These are phyloP conservation scores for Smittia sp. DNA, from an alignment of 2,888 invertebrate genomes.

Conservation along the genomic window DNA sequence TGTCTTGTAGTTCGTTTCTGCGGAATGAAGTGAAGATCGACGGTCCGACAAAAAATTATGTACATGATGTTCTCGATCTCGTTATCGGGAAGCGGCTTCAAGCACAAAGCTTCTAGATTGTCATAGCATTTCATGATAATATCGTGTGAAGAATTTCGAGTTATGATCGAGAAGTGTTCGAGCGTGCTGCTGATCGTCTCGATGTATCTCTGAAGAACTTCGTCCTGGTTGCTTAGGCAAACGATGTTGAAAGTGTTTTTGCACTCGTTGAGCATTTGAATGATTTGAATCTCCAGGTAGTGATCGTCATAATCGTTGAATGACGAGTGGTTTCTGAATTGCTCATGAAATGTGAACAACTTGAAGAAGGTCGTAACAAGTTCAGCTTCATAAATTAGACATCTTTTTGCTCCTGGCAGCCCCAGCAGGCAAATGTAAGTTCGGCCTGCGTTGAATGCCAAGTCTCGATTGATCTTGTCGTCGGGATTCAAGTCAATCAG, in stretches of 20 bases:
- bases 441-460: slow-evolving; percentile 30
- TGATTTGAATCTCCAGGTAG: slow-evolving; percentile 31
- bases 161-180: not conserved
- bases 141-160: slow-evolving; percentile 12
- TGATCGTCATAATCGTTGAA: slow-evolving; percentile 2
- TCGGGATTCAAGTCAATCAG: not conserved
- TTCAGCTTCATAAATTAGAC: slow-evolving; percentile 12
- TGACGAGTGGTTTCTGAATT: not conserved
- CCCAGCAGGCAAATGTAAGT: slow-evolving; percentile 17
- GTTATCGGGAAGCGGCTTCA: slow-evolving; percentile 20
- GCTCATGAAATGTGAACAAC: not conserved
- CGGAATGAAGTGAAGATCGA: slow-evolving; percentile 26
- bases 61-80: slow-evolving; percentile 29
- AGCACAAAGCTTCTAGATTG: slow-evolving; percentile 19
- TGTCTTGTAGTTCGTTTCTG: not conserved
- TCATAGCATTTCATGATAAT: slow-evolving; percentile 32
- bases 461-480: slow-evolving; percentile 21
- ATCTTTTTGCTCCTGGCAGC: slow-evolving; percentile 31
- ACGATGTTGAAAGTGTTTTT: slow-evolving; percentile 36
- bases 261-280: slow-evolving; percentile 34
- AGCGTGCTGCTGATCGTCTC: not conserved
- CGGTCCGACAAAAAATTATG: slow-evolving; percentile 29
- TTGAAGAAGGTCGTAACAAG: slow-evolving; percentile 16
- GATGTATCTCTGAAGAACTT: slow-evolving; percentile 27
- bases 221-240: slow-evolving; percentile 30